Evolutionary conservation across 1,140 invertebrate species (phyloP), one percentile per base, ranked within the genome.

Genomic region (Drosophila lacertosa): DNA sequence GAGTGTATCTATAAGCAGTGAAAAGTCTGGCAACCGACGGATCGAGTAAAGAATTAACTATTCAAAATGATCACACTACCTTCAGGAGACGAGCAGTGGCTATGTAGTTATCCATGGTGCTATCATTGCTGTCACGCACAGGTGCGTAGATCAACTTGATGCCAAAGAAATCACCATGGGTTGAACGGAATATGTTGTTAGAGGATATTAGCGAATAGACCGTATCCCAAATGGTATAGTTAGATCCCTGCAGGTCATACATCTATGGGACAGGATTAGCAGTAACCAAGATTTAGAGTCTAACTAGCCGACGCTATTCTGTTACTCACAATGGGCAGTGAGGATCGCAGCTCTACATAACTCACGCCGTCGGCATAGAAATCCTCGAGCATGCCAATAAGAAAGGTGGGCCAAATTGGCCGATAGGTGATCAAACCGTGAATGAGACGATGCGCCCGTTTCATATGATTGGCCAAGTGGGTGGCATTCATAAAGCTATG

Each of bases 361-460:
- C 95, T 93, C 0, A 97, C 93, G 69, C 96, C 96, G 80, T 97
- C 97, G 0, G 94, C 92, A 67, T 95, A 93, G 11, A 96, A 92
- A 67, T 96, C 94, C 65, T 93, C 79, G 2, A 97, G 91, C 3
- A 93, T 93, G 57, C 94, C 92, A 44, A 94, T 94, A 51, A 95
- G 94, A 76, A 95, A 95, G 20, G 94, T 93, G 29, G 94, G 92
- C 91, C 95, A 96, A 0, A 96, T 92, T 0, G 95, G 95, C 42
- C 92, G 93, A 74, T 95, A 96, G 0, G 93, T 92, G 6, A 97
- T 70, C 57, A 97, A 89, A 0, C 94, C 93, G 0, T 81, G 89
- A 1, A 95, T 92, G 4, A 93, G 93, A 0, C 44, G 69, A 60
- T 97, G 96, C n/a, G 94, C 93, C 0, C 92, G 89, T 53, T 84